Base-by-base conservation (phyloP, 1,140 invertebrate species). In the Pentalonia nigronervosa region DNA sequence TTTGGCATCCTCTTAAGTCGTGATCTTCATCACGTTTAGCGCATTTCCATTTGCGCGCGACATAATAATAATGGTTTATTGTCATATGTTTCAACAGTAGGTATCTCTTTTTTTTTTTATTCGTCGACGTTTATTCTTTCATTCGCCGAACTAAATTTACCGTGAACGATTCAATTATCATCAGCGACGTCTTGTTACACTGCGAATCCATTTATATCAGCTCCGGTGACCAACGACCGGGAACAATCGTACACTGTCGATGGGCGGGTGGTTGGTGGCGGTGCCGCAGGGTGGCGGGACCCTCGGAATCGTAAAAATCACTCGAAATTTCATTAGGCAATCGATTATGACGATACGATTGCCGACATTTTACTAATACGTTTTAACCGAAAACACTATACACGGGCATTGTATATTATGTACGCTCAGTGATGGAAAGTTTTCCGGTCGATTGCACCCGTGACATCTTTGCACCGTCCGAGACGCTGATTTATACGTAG, bases 401-500 rank as follows among this genome's bases (percentile, higher is more conserved):
- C 50, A 21, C 23, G 7, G 4, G 14, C 14, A 67, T 30, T 20
- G 23, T 0, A 30, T 67, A 0, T 17, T 45, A 21, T 50, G 21
- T 25, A 8, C 14, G 6, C 20, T 14, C 3, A 11, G 41, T 48
- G 47, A 7, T 2, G 47, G 34, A 92, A 41, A 50, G 76, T 81
- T 93, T 93, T 93, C 50, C 81, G 48, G 81, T 84, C 36, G 81
- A 93, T 93, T 86, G 81, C 91, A 14, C 25, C 47, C 0, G 81
- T 50, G 91, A 93, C 81, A 93, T 86, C 91, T 93, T 93, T 53
- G 81, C 81, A 34, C 81, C 48, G 91, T 92, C 2, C 67, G 83
- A 91, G 90, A 48, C 47, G 47, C 81, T 45, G 91, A 93, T 93
- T 93, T 93, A 93, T 53, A 48, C 14, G 48, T 14, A 41, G 76